Base-by-base conservation (phyloP, 1,140 invertebrate species). In the Akabosia matsudoensis region DNA sequence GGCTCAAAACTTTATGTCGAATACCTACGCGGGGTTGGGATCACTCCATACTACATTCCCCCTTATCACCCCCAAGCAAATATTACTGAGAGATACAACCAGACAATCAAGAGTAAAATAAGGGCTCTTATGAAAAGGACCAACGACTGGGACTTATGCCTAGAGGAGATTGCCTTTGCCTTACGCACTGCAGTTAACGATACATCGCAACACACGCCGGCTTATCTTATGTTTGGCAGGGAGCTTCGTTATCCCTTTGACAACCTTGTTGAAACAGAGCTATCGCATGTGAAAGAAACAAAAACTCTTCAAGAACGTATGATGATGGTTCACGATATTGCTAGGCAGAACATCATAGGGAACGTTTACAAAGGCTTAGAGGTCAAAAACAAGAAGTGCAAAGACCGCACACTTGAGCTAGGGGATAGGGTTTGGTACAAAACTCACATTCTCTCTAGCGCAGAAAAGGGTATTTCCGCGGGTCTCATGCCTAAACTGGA, bases 121-220 rank as follows among this genome's bases (percentile, higher is more conserved):
- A 74, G 82, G 0, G 83, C 85, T 0, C 31, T 73, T 0, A 71
- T 76, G 18, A 14, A 33, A 10, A 56, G 30, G 18, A 70, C 51
- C n/a, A 74, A 70, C 22, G 56, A 79, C 10, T 87, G 84, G 85
- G 80, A 84, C 61, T 67, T 78, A 0, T 77, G 83, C 14, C 70
- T 87, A 2, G 76, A 82, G 0, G 82, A 84, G 26, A 79, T 87
- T 4, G 75, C 81, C 0, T 87, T 85, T 79, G 84, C 85, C 0
- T 82, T 84, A 74, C 86, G 86, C 33, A 84, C 85, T 7, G 84
- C 83, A 0, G 78, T 80, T 10, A 78, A 84, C 75, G 76, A 82
- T 14, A 76, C 83, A 0, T 86, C 84, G 1, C 73, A 81, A 0
- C 84, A 82, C 52, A 84, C 84, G 0, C 84, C 85, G 1, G 84